Evolutionary conservation across 2,113 vertebrate genomes (phyloP).

Genomic region (Gracilinanus agilis): DNA sequence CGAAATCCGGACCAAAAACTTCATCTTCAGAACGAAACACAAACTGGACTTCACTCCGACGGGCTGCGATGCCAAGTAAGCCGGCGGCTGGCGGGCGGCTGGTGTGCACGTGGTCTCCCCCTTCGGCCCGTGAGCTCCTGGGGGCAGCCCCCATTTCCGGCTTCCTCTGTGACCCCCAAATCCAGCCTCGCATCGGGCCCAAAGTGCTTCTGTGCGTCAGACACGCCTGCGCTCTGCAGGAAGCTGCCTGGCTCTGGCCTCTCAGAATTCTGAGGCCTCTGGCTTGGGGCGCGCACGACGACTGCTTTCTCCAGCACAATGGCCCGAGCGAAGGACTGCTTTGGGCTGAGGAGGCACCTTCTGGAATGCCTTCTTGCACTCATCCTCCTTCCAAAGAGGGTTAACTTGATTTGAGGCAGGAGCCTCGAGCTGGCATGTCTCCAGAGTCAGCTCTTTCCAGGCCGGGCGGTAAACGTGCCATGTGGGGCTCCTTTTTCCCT

Average conservation of each 20-base stretch:
- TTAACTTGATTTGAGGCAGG: neutral
- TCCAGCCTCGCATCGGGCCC: neutral
- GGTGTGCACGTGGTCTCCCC: too few species aligned
- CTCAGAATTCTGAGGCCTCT: neutral
- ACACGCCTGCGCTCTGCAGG: neutral
- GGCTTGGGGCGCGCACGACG: too few species aligned
- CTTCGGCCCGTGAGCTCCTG: neutral
- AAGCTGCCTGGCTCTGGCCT: neutral
- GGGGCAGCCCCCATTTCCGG: neutral
- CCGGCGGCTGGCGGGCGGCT: neutral
- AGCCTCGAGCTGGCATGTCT: neutral
- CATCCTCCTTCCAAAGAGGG: neutral
- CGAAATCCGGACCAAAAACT: constrained; percentile 92
- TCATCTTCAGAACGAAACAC: constrained; percentile 92
- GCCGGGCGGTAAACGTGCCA: neutral
- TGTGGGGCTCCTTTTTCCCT: neutral
- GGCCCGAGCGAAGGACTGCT: constrained; percentile 2
- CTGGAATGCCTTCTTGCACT: neutral
- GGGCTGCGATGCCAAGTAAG: constrained; percentile 91
- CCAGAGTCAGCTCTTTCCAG: neutral
- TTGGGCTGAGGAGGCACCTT: too few species aligned
- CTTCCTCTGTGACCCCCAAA: neutral
- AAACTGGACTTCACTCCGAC: constrained; percentile 92
- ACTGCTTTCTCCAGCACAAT: neutral
- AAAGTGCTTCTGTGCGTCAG: neutral